Base-by-base conservation (phyloP, 1,140 invertebrate species). In the Ctenoplectra terminalis region DNA sequence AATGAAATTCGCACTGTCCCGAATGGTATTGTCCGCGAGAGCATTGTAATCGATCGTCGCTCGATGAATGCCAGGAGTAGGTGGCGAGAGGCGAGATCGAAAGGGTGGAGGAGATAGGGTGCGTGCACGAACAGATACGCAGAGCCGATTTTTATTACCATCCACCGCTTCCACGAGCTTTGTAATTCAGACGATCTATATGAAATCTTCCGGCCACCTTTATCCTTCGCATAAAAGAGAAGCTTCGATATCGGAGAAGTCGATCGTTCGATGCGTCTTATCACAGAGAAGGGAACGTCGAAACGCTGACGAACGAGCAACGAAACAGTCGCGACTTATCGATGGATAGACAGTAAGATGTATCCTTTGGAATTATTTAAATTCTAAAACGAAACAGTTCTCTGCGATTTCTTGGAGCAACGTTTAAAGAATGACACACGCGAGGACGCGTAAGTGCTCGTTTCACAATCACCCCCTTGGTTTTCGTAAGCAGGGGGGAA, bases 131-230 rank as follows among this genome's bases (percentile, higher is more conserved):
- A 63, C 77, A 67, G 82, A 83, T 83, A 83, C 77, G 82, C 69
- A 56, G 63, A 74, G 77, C 82, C 77, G 77, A 83, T 83, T 83
- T 83, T 83, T 83, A 83, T 83, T 83, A 81, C 82, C 50, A 66
- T 56, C 17, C 54, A 37, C 46, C 76, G 81, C 46, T 58, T 72
- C 60, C 77, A 46, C 77, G 52, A 81, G 82, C 82, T 83, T 83
- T 80, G 75, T 78, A 81, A 83, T 83, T 74, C 77, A 64, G 61
- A 60, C 69, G 50, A 56, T 83, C 70, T 80, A 74, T 83, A 83
- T 81, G 61, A 81, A 72, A 80, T 71, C 67, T 60, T 40, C 43
- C 79, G 79, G 37, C n/a, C 61, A 58, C 31, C n/a, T 66, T 81
- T 74, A 74, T 81, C 50, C 78, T 26, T 29, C 50, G 76, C 11